These are phyloP conservation scores for Hydrocynus forskahlii DNA, from an alignment of 2,797 vertebrate genomes.

Conservation along the genomic window DNA sequence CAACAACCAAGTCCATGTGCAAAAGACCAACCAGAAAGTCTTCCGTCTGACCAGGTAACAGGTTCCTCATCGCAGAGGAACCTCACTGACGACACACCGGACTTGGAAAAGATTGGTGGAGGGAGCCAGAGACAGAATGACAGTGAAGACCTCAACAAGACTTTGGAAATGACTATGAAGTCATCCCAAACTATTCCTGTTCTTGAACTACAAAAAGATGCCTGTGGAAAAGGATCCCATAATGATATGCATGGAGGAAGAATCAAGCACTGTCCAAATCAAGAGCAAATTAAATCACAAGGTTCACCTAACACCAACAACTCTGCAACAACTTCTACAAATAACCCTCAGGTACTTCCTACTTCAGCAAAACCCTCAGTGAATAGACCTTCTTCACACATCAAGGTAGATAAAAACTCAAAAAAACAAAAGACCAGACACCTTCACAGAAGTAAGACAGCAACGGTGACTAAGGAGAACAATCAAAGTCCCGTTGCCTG, in stretches of 20 bases:
- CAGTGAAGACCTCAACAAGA: constrained; percentile 29
- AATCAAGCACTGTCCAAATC: constrained; percentile 66
- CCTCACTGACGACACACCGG: constrained; percentile 12
- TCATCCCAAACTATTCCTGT: neutral
- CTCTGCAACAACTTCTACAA: constrained; percentile 17
- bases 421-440: constrained; percentile 92
- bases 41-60: constrained; percentile 40
- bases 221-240: constrained; percentile 23
- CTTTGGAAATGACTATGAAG: constrained; percentile 34
- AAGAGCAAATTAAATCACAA: constrained; percentile 48
- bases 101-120: constrained; percentile 20
- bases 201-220: constrained; percentile 27
- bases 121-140: constrained; percentile 30
- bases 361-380: constrained; percentile 57
- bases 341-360: constrained; percentile 48
- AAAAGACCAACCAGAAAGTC: constrained; percentile 31
- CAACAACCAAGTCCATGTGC: constrained; percentile 37
- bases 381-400: constrained; percentile 65
- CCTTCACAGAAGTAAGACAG: constrained; percentile 79
- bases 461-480: constrained; percentile 84
- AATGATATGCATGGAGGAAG: constrained; percentile 62
- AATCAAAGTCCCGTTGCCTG: constrained; percentile 51
- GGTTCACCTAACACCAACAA: constrained; percentile 23
- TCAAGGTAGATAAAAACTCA: constrained; percentile 81
- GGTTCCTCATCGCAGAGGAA: constrained; percentile 35